Base-by-base conservation (phyloP, 2,113 vertebrate species). In the Microtus richardsoni region DNA sequence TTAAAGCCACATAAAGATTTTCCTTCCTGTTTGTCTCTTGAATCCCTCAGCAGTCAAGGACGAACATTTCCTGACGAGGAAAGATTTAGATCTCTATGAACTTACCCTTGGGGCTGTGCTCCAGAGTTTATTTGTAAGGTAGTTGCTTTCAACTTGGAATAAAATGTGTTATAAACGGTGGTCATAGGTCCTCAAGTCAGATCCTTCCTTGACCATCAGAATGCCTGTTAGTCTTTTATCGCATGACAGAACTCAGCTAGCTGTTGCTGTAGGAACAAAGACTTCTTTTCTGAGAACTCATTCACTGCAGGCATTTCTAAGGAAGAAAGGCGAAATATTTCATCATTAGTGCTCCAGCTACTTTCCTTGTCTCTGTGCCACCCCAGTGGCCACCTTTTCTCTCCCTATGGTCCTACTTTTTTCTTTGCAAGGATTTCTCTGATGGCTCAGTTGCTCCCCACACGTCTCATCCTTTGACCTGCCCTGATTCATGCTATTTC, bases 71-170 rank as follows among this genome's bases (percentile, higher is more conserved):
- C 93, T 74, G 74, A 89, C 41, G 21, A 94, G 91, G 95, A 71
- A 87, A 95, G 87, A 96, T 96, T 96, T 92, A 92, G 83, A 44
- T 75, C 74, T 95, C 95, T 93, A 22, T 26, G 64, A 91, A 96
- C 41, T 60, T 89, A 75, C 70, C 97, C 89, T 96, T 6, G 0
- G 0, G 49, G 94, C 93, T 96, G 44, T 89, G 89, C 91, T 96
- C 83, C 28, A 71, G 94, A 93, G 89, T 91, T 96, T 77, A 94
- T 89, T 91, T 96, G 82, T 91, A 92, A 86, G 87, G 89, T 95
- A 88, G 85, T 88, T 95, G 88, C 92, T 96, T 95, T 94, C 71
- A 95, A 77, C 66, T 95, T 95, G 87, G 87, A 93, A 91, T 91
- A 90, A 88, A 92, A 88, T 95, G 64, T 83, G 52, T 92, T 93